These are phyloP conservation scores for Sitodiplosis mosellana DNA, from an alignment of 1,140 invertebrate genomes.

Conservation along the genomic window DNA sequence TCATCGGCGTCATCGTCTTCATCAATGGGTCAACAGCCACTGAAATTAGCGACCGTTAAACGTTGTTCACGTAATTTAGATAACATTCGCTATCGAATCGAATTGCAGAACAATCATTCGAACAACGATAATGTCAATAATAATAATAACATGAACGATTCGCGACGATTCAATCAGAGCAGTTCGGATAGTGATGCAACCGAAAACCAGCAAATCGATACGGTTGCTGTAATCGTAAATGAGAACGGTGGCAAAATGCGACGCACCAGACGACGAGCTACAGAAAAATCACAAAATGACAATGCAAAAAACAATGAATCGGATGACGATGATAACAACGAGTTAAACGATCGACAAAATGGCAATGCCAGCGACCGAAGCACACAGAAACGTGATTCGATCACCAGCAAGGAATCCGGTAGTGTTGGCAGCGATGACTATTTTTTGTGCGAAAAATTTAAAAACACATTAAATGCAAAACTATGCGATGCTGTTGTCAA, in stretches of 20 bases:
- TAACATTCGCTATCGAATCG: neutral
- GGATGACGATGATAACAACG: neutral
- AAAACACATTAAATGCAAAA: constrained; percentile 15
- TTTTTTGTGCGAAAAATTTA: constrained; percentile 18
- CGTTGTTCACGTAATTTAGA: neutral
- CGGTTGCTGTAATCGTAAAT: neutral
- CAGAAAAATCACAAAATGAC: neutral
- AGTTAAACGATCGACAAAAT: constrained; percentile 1
- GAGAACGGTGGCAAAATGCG: neutral
- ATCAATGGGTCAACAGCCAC: no score
- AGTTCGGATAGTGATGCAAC: no score
- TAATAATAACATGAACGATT: constrained; percentile 3
- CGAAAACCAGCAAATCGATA: neutral
- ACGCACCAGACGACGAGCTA: neutral
- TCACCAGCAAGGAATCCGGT: neutral
- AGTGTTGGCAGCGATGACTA: constrained; percentile 12
- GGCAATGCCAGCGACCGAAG: neutral
- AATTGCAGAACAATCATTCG: neutral
- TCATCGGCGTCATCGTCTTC: no score
- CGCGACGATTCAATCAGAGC: no score
- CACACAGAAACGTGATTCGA: constrained; percentile 1
- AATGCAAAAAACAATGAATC: neutral
- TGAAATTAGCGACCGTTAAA: neutral
- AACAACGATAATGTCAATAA: constrained; percentile 4
- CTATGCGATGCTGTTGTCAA: neutral